Evolutionary conservation across 2,797 vertebrate genomes (phyloP), one percentile per base, ranked within the genome.

Genomic region (Sebastes glaucus): DNA sequence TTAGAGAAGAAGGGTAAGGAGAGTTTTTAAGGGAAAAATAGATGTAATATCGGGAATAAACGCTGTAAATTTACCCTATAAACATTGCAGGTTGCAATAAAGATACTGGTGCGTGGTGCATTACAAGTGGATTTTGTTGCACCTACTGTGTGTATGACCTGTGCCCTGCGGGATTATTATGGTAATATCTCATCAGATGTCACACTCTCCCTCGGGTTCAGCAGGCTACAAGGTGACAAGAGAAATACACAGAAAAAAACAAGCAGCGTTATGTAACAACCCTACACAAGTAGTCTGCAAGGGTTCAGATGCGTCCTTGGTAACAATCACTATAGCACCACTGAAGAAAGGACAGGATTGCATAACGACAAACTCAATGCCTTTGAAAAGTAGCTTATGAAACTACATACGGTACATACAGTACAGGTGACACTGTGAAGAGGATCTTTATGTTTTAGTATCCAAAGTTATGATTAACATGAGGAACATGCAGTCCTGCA

Each of bases 271-370:
- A 90, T 74, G 71, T 79, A 91, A 93, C 72, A 82, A 73, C 75
- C 20, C 74, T 71, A 57, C 76, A 78, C 3, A 14, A 88, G 76
- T 65, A 67, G 71, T 87, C 73, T 87, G 84, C 72, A n/a, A 82
- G 61, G 81, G 55, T 82, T 78, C 53, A 84, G 71, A 80, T 13
- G 38, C 25, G 65, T 90, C 89, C 92, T 92, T 90, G 89, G 91
- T 91, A 90, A 92, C 85, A 80, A 81, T 91, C 87, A 77, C 88
- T 85, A 87, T 81, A 88, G 84, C 87, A 78, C 80, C 80, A 27
- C 42, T 33, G 65, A 74, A 76, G 74, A 78, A 87, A 87, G 73
- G 71, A 85, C 71, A 72, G 33, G 59, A 52, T 90, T 89, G 66
- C 82, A 74, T 90, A 89, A 88, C 59, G 11, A 75, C 71, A 77